A percentile compares a stretch with the other conserved stretches of the same genome.
Evolutionary conservation across 2,113 vertebrate genomes (phyloP).

Genomic region (Strix aluco): DNA sequence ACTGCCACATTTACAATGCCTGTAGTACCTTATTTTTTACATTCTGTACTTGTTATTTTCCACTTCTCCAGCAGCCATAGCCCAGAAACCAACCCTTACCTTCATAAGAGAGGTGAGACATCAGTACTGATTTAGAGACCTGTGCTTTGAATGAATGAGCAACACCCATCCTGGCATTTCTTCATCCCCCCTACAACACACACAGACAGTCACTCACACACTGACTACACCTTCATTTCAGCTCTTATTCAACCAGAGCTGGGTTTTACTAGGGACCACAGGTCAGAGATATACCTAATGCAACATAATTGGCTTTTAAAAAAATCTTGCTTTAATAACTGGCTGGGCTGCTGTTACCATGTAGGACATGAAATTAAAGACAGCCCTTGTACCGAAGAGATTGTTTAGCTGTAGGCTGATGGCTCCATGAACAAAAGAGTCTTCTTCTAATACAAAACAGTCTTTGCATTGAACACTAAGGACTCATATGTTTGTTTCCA

Average conservation of each 20-base stretch:
- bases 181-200: not conserved
- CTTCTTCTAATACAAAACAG: not conserved
- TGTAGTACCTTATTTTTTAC: conserved; percentile 33
- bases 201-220: not conserved
- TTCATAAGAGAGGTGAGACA: not conserved
- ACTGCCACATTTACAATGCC: conserved; percentile 55
- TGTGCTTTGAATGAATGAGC: not conserved
- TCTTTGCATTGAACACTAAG: not conserved
- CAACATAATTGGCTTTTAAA: not conserved
- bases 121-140: not conserved
- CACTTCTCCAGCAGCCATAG: not conserved
- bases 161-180: not conserved
- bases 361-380: not conserved
- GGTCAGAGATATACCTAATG: not conserved
- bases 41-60: conserved; percentile 47
- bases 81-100: not conserved
- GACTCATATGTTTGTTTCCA: not conserved
- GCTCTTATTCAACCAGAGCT: not conserved
- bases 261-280: not conserved
- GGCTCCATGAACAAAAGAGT: not conserved
- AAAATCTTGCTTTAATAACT: not conserved
- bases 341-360: not conserved
- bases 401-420: not conserved
- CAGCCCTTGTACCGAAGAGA: not conserved
- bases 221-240: not conserved